Conservation (phyloP, 1,140 invertebrate species). For the Zaprionus africanus region DNA sequence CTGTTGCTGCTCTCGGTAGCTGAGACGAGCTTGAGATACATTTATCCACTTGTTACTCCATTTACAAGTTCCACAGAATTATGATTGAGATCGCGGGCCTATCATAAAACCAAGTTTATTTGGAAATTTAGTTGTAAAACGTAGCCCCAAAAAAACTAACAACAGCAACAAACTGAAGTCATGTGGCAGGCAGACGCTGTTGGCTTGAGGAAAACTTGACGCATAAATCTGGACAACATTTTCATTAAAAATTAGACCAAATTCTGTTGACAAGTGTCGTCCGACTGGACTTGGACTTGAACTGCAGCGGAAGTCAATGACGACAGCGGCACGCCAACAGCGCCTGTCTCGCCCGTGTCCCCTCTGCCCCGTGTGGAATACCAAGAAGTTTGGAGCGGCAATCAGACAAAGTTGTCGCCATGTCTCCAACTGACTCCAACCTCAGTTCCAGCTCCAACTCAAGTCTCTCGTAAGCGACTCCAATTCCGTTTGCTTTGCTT, state of each 20-base stretch:
- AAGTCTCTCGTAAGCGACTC: slow-evolving; percentile 24
- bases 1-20: slow-evolving; percentile 18
- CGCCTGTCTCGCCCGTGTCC: background rate
- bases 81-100: slow-evolving; percentile 76
- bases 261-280: slow-evolving; percentile 66
- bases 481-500: slow-evolving; percentile 42
- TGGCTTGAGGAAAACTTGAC: slow-evolving; percentile 51
- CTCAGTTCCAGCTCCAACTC: slow-evolving; percentile 4
- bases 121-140: slow-evolving; percentile 80
- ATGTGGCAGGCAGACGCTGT: slow-evolving; percentile 63
- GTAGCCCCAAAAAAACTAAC: slow-evolving; percentile 50
- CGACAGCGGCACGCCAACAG: slow-evolving; percentile 55
- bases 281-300: slow-evolving; percentile 21
- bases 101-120: slow-evolving; percentile 79
- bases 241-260: slow-evolving; percentile 74
- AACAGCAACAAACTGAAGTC: slow-evolving; percentile 27
- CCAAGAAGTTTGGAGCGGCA: slow-evolving; percentile 67
- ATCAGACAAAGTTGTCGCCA: slow-evolving; percentile 75
- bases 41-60: slow-evolving; percentile 82
- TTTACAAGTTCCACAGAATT: slow-evolving; percentile 79
- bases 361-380: slow-evolving; percentile 45
- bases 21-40: slow-evolving; percentile 34
- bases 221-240: slow-evolving; percentile 65
- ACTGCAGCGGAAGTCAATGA: slow-evolving; percentile 71
- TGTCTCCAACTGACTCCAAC: slow-evolving; percentile 45